phyloP scores from a whole-genome alignment of 2,888 invertebrate species.

The Limulus polyphemus region DNA sequence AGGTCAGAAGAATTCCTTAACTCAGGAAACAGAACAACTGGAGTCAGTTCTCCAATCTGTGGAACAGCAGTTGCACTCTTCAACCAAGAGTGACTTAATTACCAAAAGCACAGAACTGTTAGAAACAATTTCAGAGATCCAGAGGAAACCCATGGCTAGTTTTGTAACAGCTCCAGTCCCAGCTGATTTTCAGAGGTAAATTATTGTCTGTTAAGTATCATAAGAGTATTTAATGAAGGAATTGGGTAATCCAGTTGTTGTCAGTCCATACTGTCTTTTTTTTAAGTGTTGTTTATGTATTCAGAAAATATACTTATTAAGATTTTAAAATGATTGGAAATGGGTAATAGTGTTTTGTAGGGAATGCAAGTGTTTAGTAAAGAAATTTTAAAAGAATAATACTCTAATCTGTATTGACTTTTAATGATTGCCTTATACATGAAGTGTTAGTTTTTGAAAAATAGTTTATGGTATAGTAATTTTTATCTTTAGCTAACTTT shows the following conservation, averaged over 20 bases:
- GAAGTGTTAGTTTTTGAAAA: too few relatives aligned
- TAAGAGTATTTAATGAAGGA: too few relatives aligned
- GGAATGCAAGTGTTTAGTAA: too few relatives aligned
- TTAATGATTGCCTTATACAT: too few relatives aligned
- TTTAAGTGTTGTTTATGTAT: constrained; percentile 3
- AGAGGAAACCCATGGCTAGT: constrained; percentile 76
- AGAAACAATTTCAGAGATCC: constrained; percentile 67
- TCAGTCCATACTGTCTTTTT: background rate
- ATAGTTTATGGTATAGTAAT: too few relatives aligned
- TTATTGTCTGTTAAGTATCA: too few relatives aligned
- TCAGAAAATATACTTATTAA: constrained; percentile 15
- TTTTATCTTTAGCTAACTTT: too few relatives aligned
- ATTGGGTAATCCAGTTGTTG: too few relatives aligned
- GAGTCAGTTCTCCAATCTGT: constrained; percentile 63
- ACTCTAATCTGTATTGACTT: too few relatives aligned
- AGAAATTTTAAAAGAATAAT: too few relatives aligned
- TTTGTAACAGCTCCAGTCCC: constrained; percentile 77
- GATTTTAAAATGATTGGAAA: background rate
- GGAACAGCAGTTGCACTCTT: constrained; percentile 54
- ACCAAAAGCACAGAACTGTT: constrained; percentile 64
- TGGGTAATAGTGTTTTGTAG: too few relatives aligned
- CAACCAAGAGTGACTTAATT: constrained; percentile 70
- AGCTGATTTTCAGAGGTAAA: constrained; percentile 58
- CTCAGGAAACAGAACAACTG: constrained; percentile 76
- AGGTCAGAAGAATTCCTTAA: constrained; percentile 65